Evolutionary conservation across 2,113 vertebrate genomes (phyloP), one percentile per base, ranked within the genome.

Genomic region (Chlorodrepanis virens): DNA sequence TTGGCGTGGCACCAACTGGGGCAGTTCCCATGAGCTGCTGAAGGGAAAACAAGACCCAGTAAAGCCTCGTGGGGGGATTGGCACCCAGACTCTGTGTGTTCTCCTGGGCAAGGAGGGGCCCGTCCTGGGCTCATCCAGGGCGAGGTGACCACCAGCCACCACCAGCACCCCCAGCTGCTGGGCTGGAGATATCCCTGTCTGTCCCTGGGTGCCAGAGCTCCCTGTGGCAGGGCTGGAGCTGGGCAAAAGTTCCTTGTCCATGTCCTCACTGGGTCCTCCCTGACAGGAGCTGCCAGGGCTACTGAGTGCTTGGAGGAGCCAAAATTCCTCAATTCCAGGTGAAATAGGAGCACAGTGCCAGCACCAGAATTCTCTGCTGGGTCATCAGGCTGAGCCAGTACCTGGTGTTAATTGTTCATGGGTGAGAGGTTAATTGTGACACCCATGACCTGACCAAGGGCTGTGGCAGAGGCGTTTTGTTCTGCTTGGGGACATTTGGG

Each of bases 111-210:
- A 19, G 65, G 65, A 63, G 12, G n/a, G 17, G 33, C 54, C 39
- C 1, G 0, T 3, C 40, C 12, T 27, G 2, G 23, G 42, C 10
- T 44, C 10, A 6, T 9, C 13, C 56, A 25, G 33, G 49, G 47
- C 1, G 19, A 37, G 25, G 2, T 31, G 33, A 17, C 4, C 71
- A 6, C 9, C 45, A 5, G 13, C 1, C 59, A 2, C 14, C 57
- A 4, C 5, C 50, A 3, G 1, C 15, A 3, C 1, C 12, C n/a
- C 16, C 2, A 4, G 37, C 21, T 9, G 60, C 28, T 5, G 47
- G 0, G 4, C 42, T 28, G 74, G 56, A 6, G 31, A 2, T 5
- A 69, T 49, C 70, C 25, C 60, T 1, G 29, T 0, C 5, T 9
- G 14, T 14, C 76, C 1, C 76, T 3, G 14, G 35, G 4, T 28